Base-by-base conservation (phyloP, 2,888 invertebrate genomes). In the Blastobasis adustella region DNA sequence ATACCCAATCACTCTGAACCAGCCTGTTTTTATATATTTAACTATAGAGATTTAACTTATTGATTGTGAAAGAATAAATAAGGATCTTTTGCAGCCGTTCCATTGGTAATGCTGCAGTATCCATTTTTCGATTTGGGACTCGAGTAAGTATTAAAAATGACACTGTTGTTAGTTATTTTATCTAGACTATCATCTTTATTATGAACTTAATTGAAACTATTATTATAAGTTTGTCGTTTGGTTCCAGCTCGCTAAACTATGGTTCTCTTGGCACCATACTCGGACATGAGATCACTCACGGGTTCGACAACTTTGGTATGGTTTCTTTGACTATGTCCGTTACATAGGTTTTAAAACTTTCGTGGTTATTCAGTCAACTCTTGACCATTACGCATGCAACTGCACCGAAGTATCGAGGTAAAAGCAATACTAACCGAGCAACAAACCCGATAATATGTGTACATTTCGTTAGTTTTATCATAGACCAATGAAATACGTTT, bases 121-220 rank as follows among this genome's bases (percentile, higher is more conserved):
- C 96, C 96, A 23, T 94, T 96, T 82, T 96, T 95, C 77, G 92
- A 94, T 77, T 90, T 95, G 74, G 96, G 96, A 63, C 85, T 95
- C 55, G 94, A 95, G 95, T 95, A 90, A 93, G 94, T 6, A 42
- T 42, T 42, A 42, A 42, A 8, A 40, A 40, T 4, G 1, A 40
- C 1, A 40, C 40, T 40, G 40, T 1, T 40, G 40, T 40, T 8
- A 9, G 40, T 8, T 9, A 6, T 9, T 6, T 40, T 3, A 40
- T 2, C 1, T 40, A 9, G 40, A 23, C 23, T 23, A 2, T 23
- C 23, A 23, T 23, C 23, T 8, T 40, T 40, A 40, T 40, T 8
- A 3, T 9, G 9, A n/a, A n/a, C 41, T 40, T 42, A 10, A 42
- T n/a, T 40, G 9, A 10, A 42, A 9, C 42, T 6, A 42, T 39